Percentiles rank a stretch among this genome's conserved stretches.
These are phyloP conservation scores for Chaenocephalus aceratus DNA, from an alignment of 2,113 vertebrate genomes.

Conservation along the genomic window DNA sequence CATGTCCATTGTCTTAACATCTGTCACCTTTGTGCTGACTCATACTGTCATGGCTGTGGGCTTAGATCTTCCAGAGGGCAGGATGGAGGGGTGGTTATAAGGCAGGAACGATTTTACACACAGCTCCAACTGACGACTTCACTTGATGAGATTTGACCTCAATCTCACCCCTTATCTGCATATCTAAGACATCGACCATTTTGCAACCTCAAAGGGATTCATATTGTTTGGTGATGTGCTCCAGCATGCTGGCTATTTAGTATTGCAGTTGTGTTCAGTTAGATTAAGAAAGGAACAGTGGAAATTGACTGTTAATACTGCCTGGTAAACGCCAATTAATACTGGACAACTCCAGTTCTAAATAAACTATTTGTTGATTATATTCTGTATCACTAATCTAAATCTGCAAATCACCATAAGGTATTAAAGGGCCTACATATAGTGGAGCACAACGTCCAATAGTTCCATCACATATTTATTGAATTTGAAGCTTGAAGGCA, in stretches of 20 bases:
- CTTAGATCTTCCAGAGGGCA: slow-evolving; percentile 39
- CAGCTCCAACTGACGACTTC: slow-evolving; percentile 6
- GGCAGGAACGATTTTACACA: slow-evolving; percentile 1
- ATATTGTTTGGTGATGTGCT: not conserved
- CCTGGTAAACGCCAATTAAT: not conserved
- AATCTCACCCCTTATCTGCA: not conserved
- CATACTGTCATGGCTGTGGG: slow-evolving; percentile 46
- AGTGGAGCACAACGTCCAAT: too few relatives aligned
- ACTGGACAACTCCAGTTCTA: not conserved
- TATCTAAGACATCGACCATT: not conserved
- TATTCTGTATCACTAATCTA: not conserved
- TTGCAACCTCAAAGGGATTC: not conserved
- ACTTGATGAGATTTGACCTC: slow-evolving; percentile 2
- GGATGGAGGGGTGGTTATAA: not conserved
- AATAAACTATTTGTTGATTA: not conserved
- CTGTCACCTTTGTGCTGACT: slow-evolving; percentile 60
- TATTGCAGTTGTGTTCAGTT: not conserved
- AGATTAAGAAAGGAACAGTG: not conserved
- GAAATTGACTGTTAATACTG: not conserved
- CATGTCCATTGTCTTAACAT: slow-evolving; percentile 41
- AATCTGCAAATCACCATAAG: not conserved
- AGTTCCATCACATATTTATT: too few relatives aligned
- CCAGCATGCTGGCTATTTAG: not conserved
- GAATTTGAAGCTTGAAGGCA: too few relatives aligned
- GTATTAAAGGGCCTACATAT: too few relatives aligned